A percentile compares a stretch with the other conserved stretches of the same genome.
Conservation (phyloP, 2,797 vertebrate genomes). For the Xyrichtys novacula region DNA sequence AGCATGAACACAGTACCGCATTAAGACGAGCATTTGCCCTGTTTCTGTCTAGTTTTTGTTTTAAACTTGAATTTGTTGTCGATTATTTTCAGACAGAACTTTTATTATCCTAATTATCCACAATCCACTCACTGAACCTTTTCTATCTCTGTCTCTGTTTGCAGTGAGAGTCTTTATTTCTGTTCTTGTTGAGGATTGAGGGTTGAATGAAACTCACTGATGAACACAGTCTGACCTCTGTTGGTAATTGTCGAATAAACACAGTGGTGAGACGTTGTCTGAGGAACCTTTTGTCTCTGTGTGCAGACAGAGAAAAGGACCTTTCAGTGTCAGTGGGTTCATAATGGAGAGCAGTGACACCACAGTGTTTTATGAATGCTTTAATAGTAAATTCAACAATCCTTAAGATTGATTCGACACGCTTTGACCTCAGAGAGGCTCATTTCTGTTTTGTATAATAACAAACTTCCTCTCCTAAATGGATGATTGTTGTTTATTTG, state of each 20-base stretch:
- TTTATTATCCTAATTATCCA: neutral
- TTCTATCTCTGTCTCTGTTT: neutral
- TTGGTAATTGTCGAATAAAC: slow-evolving; percentile 16
- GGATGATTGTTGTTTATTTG: neutral
- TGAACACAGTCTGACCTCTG: slow-evolving; percentile 23
- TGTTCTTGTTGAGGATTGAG: neutral
- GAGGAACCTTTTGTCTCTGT: slow-evolving; percentile 32
- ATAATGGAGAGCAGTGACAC: slow-evolving; percentile 6
- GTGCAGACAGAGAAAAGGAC: neutral
- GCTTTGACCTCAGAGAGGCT: neutral
- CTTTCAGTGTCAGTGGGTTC: slow-evolving; percentile 5
- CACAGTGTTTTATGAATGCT: neutral
- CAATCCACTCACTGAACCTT: neutral
- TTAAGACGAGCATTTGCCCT: too few relatives aligned
- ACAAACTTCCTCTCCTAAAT: neutral
- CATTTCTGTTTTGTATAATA: neutral
- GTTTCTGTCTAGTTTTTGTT: neutral
- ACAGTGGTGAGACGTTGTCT: slow-evolving; percentile 23
- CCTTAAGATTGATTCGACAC: neutral
- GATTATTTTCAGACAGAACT: neutral
- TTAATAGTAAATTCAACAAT: too few relatives aligned
- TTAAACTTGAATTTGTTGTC: too few relatives aligned
- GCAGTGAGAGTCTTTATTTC: neutral
- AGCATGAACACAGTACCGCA: too few relatives aligned
- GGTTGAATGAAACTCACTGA: slow-evolving; percentile 25